Base-by-base conservation (phyloP, 2,797 vertebrate species). In the Lutjanus argentimaculatus region DNA sequence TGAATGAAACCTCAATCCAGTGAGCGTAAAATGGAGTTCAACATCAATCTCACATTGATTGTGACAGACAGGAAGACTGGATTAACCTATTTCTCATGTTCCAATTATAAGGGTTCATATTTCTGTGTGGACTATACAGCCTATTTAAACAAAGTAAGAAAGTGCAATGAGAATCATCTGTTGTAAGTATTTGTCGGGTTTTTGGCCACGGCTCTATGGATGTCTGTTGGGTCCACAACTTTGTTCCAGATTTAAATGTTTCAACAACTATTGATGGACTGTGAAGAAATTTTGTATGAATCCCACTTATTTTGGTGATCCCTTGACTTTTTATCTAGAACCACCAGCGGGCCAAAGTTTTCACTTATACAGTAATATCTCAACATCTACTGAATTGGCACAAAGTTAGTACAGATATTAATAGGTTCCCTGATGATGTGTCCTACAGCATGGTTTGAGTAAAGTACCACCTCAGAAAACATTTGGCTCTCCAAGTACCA, bases 11-110 rank as follows among this genome's bases (percentile, higher is more conserved):
- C 78, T 86, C 79, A 88, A 88, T 91, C 82, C 77, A 85, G 45
- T 17, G 46, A 67, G 75, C 21, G 43, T 85, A 36, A 79, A 86
- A 88, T 56, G 25, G 67, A 85, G 70, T 82, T 71, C 51, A 65
- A 74, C 77, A 58, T 66, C 79, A 92, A 82, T 85, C 83, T 85
- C 66, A 68, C 83, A 63, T 88, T 88, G 77, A 88, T 61, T 89
- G 84, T 82, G 73, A 77, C 77, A 85, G 77, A 88, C 79, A 84
- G 86, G 85, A 89, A 86, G 76, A 84, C 79, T 74, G 85, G 90
- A 93, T 91, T 94, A 91, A 88, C 92, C 94, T 81, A 92, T 49
- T 91, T 95, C 77, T 79, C 57, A 25, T 85, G 80, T 46, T 89
- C 81, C 16, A 67, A 14, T 90, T 88, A 70, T 7, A 77, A 59